Base-by-base conservation (phyloP, 2,888 invertebrate genomes). In the Trichopria drosophilae region DNA sequence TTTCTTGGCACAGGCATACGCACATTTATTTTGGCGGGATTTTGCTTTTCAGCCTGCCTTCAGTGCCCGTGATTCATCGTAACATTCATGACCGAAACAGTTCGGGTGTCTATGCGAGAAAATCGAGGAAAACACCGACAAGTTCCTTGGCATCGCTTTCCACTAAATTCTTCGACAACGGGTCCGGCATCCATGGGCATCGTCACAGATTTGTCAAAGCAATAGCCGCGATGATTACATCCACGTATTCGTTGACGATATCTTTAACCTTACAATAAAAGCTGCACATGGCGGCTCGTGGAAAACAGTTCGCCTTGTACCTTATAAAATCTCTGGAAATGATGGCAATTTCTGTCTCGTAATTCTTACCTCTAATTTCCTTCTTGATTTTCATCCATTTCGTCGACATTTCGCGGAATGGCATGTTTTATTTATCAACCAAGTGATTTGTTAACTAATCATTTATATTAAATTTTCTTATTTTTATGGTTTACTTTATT, bases 151-250 rank as follows among this genome's bases (percentile, higher is more conserved):
- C 51, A 51, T 47, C 26, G 39, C 19, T 46, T 37, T 22, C 20
- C 48, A 46, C 43, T 31, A 40, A 35, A 57, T 55, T 55, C 43
- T 32, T 26, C 26, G 34, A 23, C 24, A 16, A 12, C 15, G 32
- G 39, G 44, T 22, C 23, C 40, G 19, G 28, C 53, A 42, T 55
- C 56, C 51, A 41, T 52, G 46, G 34, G 43, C 51, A 58, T 56
- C 40, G 57, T 54, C 46, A 35, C 34, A 44, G 45, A 59, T 57
- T 58, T 53, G 53, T 51, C 53, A 55, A 51, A 41, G 26, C 22
- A 42, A 50, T 39, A 49, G 23, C 32, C 13, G 44, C 48, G 41
- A 58, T 54, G 55, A 62, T 59, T 54, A 53, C 48, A 23, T 43
- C 51, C 39, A 37, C 48, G 31, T 52, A 32, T 52, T 44, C 47